A percentile compares a stretch with the other conserved stretches of the same genome.
Conservation (phyloP, 1,140 invertebrate species). For the Tetramorium alpestre region DNA sequence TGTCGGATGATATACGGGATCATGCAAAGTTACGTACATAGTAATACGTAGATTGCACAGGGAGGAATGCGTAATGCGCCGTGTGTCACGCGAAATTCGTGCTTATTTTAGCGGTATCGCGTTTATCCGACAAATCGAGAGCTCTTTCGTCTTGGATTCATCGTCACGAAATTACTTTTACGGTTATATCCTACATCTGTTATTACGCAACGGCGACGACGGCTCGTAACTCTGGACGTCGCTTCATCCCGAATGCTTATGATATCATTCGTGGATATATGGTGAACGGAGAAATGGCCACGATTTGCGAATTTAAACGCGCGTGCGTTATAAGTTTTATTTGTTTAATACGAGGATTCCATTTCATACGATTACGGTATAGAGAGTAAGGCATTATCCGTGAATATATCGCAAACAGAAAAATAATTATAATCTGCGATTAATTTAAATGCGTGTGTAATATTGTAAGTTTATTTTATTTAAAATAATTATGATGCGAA, state of each 20-base stretch:
- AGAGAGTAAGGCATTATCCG: not conserved
- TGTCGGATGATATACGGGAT: not conserved
- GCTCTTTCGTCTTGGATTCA: slow-evolving; percentile 40
- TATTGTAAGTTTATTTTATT: not conserved
- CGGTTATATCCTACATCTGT: slow-evolving; percentile 42
- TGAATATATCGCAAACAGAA: not conserved
- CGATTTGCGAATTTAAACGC: not conserved
- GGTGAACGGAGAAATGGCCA: not conserved
- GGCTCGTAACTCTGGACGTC: slow-evolving; percentile 9
- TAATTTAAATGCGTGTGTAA: not conserved
- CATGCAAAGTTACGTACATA: not conserved
- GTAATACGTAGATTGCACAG: slow-evolving; percentile 16
- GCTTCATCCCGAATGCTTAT: not conserved
- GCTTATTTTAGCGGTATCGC: slow-evolving; percentile 34
- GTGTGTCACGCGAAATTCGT: not conserved
- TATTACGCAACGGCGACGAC: slow-evolving; percentile 30
- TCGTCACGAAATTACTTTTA: slow-evolving; percentile 51
- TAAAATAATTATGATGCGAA: not conserved
- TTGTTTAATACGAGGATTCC: not conserved
- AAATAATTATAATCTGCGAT: not conserved
- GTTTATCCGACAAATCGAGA: slow-evolving; percentile 19
- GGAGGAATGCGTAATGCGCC: slow-evolving; percentile 19
- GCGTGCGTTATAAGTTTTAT: not conserved
- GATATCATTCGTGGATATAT: not conserved
- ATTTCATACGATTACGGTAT: not conserved